Percentiles rank a stretch among this genome's conserved stretches.
phyloP scores from a whole-genome alignment of 1,140 invertebrate genomes.

The Drosophila murphyi region DNA sequence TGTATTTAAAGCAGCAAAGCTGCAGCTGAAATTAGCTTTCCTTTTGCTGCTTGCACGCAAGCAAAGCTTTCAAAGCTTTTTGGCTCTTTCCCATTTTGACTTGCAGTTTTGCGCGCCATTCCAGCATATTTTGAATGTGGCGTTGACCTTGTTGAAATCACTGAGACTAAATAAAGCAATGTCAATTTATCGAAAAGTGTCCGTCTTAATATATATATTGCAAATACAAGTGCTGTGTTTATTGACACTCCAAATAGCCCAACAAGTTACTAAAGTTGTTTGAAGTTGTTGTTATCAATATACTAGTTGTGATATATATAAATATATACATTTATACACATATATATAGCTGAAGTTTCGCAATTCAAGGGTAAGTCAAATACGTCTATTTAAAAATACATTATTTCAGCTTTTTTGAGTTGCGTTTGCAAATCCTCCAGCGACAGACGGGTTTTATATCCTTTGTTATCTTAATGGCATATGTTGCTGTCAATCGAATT shows the following conservation, averaged over 20 bases:
- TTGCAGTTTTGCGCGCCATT: constrained; percentile 46
- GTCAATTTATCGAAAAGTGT: constrained; percentile 6
- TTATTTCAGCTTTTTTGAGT: neutral
- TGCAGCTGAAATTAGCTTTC: constrained; percentile 50
- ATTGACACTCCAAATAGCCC: neutral
- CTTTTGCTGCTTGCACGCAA: constrained; percentile 1
- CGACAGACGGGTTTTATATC: neutral
- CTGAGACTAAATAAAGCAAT: neutral
- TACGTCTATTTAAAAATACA: neutral
- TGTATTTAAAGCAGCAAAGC: constrained; percentile 37
- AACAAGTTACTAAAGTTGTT: neutral
- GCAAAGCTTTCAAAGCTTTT: constrained; percentile 49
- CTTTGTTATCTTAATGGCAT: neutral
- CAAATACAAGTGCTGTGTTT: constrained; percentile 7
- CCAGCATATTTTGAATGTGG: constrained; percentile 22
- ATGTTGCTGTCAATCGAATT: neutral
- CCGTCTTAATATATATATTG: constrained; percentile 14
- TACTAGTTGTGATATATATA: too few species aligned
- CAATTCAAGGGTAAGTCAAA: constrained; percentile 8
- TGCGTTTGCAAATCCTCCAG: neutral
- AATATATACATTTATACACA: too few species aligned
- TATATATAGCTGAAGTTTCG: neutral
- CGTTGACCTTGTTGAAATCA: neutral
- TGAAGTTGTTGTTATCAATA: too few species aligned
- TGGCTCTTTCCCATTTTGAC: too few species aligned